phyloP scores from a whole-genome alignment of 2,797 vertebrate genomes.

The Anas bernieri region DNA sequence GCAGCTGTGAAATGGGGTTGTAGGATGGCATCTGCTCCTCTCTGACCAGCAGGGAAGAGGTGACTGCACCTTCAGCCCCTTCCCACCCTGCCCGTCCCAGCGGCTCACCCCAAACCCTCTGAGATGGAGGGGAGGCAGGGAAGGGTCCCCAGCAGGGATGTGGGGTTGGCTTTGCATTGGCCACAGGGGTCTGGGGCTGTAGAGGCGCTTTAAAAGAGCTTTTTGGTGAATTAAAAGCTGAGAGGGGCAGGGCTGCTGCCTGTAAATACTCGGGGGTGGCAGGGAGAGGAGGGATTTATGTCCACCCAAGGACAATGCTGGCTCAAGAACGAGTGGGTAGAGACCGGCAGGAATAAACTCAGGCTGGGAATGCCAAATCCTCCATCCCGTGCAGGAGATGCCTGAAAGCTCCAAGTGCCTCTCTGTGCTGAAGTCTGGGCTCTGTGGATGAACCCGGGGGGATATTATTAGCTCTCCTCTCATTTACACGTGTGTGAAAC shows the following conservation, averaged over 20 bases:
- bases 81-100: neutral
- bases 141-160: neutral
- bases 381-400: neutral
- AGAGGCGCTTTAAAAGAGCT: neutral
- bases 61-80: neutral
- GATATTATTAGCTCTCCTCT: neutral
- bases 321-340: neutral
- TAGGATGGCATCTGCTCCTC: neutral
- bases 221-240: neutral
- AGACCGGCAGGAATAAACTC: constrained; percentile 13
- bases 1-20: neutral
- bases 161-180: neutral
- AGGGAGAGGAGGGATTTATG: constrained; percentile 2
- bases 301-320: constrained; percentile 19
- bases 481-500: neutral
- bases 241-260: neutral
- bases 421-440: neutral
- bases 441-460: neutral
- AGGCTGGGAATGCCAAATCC: neutral
- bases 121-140: neutral
- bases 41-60: neutral
- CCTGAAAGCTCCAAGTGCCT: neutral
- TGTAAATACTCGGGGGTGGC: neutral
- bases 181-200: neutral
- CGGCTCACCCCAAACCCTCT: neutral